Evolutionary conservation across 2,113 vertebrate species (phyloP).

Genomic region (Panthera leo): DNA sequence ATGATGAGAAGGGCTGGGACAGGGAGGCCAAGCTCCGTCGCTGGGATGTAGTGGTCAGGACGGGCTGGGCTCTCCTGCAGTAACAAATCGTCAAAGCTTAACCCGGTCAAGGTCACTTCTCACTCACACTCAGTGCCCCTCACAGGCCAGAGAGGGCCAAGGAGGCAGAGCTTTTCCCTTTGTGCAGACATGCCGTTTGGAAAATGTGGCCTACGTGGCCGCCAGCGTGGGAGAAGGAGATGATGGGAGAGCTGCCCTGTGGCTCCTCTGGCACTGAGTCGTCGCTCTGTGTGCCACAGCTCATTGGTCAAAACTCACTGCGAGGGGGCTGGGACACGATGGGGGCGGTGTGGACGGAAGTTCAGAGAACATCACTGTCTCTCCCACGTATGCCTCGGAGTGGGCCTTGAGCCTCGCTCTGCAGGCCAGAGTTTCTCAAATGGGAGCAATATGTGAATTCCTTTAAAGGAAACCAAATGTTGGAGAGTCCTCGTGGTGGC

Average conservation of each 20-base stretch:
- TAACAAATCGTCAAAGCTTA: background rate
- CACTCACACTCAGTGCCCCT: background rate
- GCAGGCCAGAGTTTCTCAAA: background rate
- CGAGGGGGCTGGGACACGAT: background rate
- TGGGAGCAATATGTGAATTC: background rate
- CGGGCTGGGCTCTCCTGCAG: background rate
- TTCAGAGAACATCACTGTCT: background rate
- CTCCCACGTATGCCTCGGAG: background rate
- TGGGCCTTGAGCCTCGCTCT: background rate
- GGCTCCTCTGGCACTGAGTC: background rate
- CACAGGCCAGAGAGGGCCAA: background rate
- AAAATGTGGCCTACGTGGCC: background rate
- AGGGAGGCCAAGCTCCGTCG: background rate
- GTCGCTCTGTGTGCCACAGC: background rate
- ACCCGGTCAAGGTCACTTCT: background rate
- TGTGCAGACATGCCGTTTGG: background rate
- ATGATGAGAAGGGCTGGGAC: background rate
- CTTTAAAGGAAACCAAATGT: background rate
- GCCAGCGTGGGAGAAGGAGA: background rate
- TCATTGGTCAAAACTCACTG: background rate
- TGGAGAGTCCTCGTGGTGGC: background rate
- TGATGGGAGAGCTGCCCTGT: background rate
- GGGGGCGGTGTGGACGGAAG: background rate
- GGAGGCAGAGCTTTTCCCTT: background rate
- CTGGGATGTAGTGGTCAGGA: background rate